Conservation (phyloP, 2,797 vertebrate species). For the Dendrocincla tyrannina region DNA sequence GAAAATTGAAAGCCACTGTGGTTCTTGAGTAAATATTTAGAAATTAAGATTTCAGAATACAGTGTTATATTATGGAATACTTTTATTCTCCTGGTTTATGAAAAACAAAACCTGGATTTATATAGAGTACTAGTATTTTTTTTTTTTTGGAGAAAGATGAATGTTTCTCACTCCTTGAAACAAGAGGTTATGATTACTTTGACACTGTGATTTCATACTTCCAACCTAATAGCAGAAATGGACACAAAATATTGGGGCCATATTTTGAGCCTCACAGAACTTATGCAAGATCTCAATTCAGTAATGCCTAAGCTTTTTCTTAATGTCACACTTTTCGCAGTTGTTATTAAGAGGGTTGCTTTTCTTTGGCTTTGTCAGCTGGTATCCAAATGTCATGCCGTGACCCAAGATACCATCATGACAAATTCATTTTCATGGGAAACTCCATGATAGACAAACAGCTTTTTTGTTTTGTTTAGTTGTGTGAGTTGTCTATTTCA, state of each 20-base stretch:
- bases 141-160: not conserved
- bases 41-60: not conserved
- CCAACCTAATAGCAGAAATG: not conserved
- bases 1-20: not conserved
- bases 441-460: not conserved
- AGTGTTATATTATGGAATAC: not conserved
- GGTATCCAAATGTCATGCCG: not conserved
- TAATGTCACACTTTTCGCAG: not conserved
- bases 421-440: not conserved
- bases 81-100: not conserved
- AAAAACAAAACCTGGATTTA: not conserved
- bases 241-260: not conserved
- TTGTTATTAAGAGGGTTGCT: not conserved
- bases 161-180: not conserved
- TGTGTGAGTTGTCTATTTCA: not conserved
- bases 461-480: not conserved
- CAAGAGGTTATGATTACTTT: not conserved
- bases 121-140: not conserved
- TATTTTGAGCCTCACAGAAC: not conserved
- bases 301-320: not conserved
- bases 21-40: not conserved
- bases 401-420: not conserved
- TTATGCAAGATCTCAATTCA: not conserved
- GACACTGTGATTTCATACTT: not conserved
- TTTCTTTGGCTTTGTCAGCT: not conserved